These are phyloP conservation scores for Syrmaticus mikado DNA, from an alignment of 2,113 vertebrate genomes.

Conservation along the genomic window DNA sequence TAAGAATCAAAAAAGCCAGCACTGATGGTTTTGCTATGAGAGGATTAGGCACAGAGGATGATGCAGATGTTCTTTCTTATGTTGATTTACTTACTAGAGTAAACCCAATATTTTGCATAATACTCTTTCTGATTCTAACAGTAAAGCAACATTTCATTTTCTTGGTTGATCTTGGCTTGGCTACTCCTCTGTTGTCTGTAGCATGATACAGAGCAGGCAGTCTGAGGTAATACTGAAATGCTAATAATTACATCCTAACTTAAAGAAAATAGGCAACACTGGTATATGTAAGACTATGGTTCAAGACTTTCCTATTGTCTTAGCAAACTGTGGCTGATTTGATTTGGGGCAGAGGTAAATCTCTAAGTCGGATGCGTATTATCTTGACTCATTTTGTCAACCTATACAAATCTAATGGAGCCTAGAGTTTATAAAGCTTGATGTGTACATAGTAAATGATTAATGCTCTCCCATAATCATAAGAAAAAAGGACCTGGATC, in stretches of 20 bases:
- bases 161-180: neutral
- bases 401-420: rapidly evolving
- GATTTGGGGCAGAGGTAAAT: neutral
- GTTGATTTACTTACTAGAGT: neutral
- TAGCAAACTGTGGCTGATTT: neutral
- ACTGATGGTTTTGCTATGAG: neutral
- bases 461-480: neutral
- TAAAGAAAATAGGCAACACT: neutral
- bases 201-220: neutral
- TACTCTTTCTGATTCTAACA: neutral
- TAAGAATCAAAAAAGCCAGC: neutral
- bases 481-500: neutral
- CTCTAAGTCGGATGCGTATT: neutral
- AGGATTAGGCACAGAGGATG: neutral
- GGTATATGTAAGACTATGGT: neutral
- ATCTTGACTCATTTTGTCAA: neutral
- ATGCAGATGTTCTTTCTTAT: conserved; percentile 2
- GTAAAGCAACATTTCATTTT: neutral
- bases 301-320: neutral
- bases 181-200: neutral
- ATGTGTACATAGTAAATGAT: neutral
- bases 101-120: neutral
- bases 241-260: neutral
- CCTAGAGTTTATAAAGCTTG: neutral
- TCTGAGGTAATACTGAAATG: neutral